Evolutionary conservation across 30 jellyfish, hydroid and myxozoan genomes (phyloP).

Genomic region (Cassiopea xamachana): DNA sequence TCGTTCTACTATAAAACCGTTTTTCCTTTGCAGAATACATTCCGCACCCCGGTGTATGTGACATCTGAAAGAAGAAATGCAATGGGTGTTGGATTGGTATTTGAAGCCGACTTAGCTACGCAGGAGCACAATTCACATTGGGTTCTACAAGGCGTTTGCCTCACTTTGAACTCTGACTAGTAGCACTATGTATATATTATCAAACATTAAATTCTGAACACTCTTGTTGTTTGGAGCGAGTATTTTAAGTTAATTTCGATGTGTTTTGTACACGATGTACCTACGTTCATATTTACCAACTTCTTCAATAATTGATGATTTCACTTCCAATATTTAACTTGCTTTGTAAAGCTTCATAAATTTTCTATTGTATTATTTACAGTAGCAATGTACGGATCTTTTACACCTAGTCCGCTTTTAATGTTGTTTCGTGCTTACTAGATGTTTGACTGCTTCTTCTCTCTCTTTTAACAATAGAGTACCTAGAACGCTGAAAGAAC

Average conservation of each 20-base stretch:
- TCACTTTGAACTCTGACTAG: constrained; percentile 91
- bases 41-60: constrained; percentile 96
- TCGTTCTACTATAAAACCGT: neutral
- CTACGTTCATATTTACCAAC: too few species aligned
- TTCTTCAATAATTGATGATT: too few species aligned
- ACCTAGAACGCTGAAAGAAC: too few species aligned
- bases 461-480: too few species aligned
- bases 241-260: neutral
- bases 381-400: too few species aligned
- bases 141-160: constrained; percentile 97
- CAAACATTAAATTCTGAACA: neutral
- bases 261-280: too few species aligned
- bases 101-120: constrained; percentile 97
- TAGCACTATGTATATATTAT: neutral
- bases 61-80: constrained; percentile 98
- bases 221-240: neutral
- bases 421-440: too few species aligned
- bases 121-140: constrained; percentile 96
- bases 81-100: constrained; percentile 98
- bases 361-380: too few species aligned
- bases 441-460: too few species aligned
- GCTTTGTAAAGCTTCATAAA: too few species aligned
- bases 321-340: too few species aligned
- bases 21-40: constrained; percentile 73
- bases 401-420: too few species aligned